phyloP scores from a whole-genome alignment of 2,113 vertebrate genomes.

The Hucho hucho region DNA sequence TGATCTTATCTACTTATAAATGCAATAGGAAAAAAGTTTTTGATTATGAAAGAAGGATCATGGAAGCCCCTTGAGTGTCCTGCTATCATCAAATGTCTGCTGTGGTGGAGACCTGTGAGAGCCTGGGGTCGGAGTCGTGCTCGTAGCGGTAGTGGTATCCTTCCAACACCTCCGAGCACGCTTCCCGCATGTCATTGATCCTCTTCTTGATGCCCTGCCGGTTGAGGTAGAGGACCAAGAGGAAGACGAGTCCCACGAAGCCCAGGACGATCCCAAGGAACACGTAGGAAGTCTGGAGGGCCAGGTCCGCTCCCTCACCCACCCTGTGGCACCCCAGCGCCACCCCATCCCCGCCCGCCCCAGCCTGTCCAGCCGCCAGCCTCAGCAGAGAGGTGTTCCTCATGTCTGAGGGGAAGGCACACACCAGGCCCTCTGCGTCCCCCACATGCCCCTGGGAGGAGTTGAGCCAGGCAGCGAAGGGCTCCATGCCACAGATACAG shows the following conservation, averaged over 20 bases:
- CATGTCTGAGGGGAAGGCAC: slow-evolving; percentile 66
- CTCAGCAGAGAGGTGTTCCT: slow-evolving; percentile 69
- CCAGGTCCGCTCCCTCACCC: slow-evolving; percentile 56
- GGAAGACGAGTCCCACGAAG: slow-evolving; percentile 77
- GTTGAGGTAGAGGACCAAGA: slow-evolving; percentile 82
- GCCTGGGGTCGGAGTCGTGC: slow-evolving; percentile 70
- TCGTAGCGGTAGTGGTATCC: slow-evolving; percentile 79
- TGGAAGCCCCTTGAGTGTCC: no score
- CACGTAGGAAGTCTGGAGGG: slow-evolving; percentile 78
- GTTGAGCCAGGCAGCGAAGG: slow-evolving; percentile 74
- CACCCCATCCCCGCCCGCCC: slow-evolving; percentile 13
- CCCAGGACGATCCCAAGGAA: slow-evolving; percentile 76
- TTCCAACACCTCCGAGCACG: slow-evolving; percentile 77
- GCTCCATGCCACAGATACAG: slow-evolving; percentile 75
- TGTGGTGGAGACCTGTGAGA: slow-evolving; percentile 68
- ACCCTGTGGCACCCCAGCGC: slow-evolving; percentile 65
- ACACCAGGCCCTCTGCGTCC: slow-evolving; percentile 59
- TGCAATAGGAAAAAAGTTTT: slow-evolving; percentile 31
- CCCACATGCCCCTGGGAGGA: slow-evolving; percentile 54
- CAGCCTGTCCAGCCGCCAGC: no score
- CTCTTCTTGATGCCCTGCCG: slow-evolving; percentile 80
- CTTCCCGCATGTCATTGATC: slow-evolving; percentile 70
- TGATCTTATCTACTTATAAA: slow-evolving; percentile 28
- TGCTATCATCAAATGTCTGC: slow-evolving; percentile 61
- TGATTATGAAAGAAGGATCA: slow-evolving; percentile 13